phyloP scores from a whole-genome alignment of 1,140 invertebrate genomes.

The Drosophila malerkotliana region DNA sequence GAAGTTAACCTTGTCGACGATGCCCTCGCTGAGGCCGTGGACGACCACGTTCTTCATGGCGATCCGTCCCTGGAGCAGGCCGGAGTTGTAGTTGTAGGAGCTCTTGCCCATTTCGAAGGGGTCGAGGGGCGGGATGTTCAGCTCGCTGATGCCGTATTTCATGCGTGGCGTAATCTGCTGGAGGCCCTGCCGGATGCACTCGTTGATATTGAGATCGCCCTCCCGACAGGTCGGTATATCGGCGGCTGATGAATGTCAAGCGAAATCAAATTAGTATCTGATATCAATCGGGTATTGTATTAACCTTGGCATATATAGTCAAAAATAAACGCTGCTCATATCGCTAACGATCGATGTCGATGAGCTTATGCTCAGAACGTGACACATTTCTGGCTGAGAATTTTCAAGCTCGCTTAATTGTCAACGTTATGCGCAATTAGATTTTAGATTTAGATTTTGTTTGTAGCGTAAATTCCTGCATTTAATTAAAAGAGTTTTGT shows the following conservation, averaged over 20 bases:
- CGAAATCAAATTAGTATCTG: conserved; percentile 27
- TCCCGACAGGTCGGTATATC: conserved; percentile 72
- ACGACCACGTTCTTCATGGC: conserved; percentile 64
- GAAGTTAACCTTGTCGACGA: conserved; percentile 69
- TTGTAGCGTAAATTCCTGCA: conserved; percentile 25
- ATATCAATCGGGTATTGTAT: conserved; percentile 1
- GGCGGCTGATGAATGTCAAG: conserved; percentile 51
- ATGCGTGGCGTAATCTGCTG: conserved; percentile 69
- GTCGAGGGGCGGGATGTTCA: conserved; percentile 80
- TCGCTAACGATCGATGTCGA: conserved; percentile 42
- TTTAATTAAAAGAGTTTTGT: conserved; percentile 53
- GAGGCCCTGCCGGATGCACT: conserved; percentile 75
- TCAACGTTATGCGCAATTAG: conserved; percentile 58
- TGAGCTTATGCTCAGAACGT: conserved; percentile 69
- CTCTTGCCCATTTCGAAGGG: conserved; percentile 69
- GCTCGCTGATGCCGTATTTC: conserved; percentile 66
- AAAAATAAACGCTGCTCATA: conserved; percentile 39
- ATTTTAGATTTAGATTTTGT: conserved; percentile 50
- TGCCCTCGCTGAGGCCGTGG: conserved; percentile 63
- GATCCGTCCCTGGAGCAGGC: conserved; percentile 68
- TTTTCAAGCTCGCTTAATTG: conserved; percentile 52
- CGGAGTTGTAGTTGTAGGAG: conserved; percentile 61
- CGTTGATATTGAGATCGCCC: conserved; percentile 69
- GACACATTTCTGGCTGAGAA: conserved; percentile 63
- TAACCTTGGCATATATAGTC: conserved; percentile 63